Percentiles rank a stretch among this genome's conserved stretches.
Evolutionary conservation across 1,140 invertebrate genomes (phyloP).

Genomic region (Teleogryllus occipitalis): DNA sequence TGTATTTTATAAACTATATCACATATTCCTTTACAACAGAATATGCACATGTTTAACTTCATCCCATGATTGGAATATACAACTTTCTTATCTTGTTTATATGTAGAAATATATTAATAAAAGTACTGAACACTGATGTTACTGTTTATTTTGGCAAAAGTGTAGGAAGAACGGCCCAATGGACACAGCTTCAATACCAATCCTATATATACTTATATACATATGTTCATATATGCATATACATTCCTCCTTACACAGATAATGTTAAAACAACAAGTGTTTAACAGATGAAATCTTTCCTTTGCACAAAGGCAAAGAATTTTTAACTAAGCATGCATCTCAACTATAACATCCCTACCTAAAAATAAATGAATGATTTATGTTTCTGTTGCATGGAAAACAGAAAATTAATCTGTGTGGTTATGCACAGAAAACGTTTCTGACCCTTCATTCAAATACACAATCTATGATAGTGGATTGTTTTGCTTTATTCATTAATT

Average conservation of each 20-base stretch:
- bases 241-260: not conserved
- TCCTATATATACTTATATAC: not conserved
- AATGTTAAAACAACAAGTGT: not conserved
- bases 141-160: not conserved
- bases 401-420: not conserved
- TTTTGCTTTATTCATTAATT: not conserved
- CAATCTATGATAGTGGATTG: not conserved
- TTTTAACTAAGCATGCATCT: not conserved
- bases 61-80: not conserved
- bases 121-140: not conserved
- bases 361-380: not conserved
- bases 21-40: not conserved
- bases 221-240: not conserved
- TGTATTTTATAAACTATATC: not conserved
- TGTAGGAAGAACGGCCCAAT: not conserved
- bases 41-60: not conserved
- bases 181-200: not conserved
- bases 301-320: not conserved
- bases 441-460: not conserved
- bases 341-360: not conserved
- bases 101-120: not conserved
- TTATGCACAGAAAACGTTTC: not conserved
- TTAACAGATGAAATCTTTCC: not conserved
- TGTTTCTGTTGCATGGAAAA: not conserved
- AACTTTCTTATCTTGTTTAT: not conserved